These are phyloP conservation scores for Ochropleura plecta DNA, from an alignment of 2,888 invertebrate species.

Conservation along the genomic window DNA sequence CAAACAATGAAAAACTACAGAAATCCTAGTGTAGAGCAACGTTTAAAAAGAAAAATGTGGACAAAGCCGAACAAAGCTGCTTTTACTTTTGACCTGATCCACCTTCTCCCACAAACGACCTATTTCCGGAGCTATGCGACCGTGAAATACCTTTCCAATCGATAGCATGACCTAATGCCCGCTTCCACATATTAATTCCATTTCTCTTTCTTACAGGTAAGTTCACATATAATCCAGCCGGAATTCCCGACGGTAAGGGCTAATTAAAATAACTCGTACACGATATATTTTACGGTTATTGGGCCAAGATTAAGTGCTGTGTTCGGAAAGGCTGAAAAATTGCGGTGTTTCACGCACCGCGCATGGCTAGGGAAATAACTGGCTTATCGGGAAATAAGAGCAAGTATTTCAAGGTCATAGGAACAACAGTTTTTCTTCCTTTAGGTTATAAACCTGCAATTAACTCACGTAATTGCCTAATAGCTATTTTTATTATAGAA, in stretches of 20 bases:
- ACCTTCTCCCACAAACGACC: background rate
- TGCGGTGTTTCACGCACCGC: constrained; percentile 65
- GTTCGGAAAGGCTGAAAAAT: constrained; percentile 62
- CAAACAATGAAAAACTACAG: no score
- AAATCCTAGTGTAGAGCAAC: no score
- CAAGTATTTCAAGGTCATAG: constrained; percentile 30
- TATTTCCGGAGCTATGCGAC: background rate
- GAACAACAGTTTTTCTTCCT: constrained; percentile 20
- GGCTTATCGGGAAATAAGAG: constrained; percentile 52
- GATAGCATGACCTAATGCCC: constrained; percentile 40
- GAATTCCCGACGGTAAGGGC: constrained; percentile 63
- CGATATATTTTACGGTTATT: constrained; percentile 55
- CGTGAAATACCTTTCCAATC: constrained; percentile 41
- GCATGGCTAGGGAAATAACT: constrained; percentile 59
- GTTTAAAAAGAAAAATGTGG: no score
- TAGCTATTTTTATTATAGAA: constrained; percentile 27
- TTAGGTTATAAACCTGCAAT: constrained; percentile 10
- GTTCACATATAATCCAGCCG: constrained; percentile 61
- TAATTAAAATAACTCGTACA: constrained; percentile 70
- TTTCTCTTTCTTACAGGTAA: constrained; percentile 76
- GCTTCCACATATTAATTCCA: constrained; percentile 53
- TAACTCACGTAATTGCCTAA: constrained; percentile 22
- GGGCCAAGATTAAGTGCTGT: constrained; percentile 63
- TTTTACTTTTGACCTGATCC: background rate
- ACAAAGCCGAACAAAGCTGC: background rate